Percentiles rank a stretch among this genome's conserved stretches.
Evolutionary conservation across 2,113 vertebrate species (phyloP).

Genomic region (Oxygymnocypris stewartii): DNA sequence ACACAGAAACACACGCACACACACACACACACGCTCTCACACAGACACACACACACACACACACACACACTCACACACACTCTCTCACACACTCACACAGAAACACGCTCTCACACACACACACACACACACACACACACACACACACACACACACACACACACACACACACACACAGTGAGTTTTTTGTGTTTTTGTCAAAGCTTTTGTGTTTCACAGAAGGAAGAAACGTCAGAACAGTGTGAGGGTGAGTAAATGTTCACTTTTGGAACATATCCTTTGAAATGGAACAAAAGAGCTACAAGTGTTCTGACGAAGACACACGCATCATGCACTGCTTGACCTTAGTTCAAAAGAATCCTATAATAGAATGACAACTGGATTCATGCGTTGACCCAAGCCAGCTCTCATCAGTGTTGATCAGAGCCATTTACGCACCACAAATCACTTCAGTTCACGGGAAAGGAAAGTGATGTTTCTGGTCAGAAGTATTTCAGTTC

Average conservation of each 20-base stretch:
- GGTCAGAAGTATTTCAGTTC: neutral
- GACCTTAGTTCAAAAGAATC: neutral
- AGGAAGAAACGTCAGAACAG: neutral
- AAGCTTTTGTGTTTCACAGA: neutral
- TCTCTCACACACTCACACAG: no score
- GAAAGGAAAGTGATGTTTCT: neutral
- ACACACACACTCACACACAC: no score
- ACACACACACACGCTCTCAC: no score
- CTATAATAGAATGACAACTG: neutral
- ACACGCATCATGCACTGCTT: neutral
- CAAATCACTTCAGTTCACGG: neutral
- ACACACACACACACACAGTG: no score
- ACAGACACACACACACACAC: no score
- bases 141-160: no score
- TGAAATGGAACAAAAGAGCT: neutral
- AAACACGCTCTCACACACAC: no score
- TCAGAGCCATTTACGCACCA: neutral
- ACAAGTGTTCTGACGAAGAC: neutral
- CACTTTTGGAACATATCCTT: neutral
- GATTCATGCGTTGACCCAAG: no score
- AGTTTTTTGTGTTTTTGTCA: no score
- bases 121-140: no score
- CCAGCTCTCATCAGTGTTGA: neutral
- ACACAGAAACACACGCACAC: no score
- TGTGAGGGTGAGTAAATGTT: neutral